phyloP scores from a whole-genome alignment of 2,888 invertebrate species.

The Spatulosminthurus flaviceps region DNA sequence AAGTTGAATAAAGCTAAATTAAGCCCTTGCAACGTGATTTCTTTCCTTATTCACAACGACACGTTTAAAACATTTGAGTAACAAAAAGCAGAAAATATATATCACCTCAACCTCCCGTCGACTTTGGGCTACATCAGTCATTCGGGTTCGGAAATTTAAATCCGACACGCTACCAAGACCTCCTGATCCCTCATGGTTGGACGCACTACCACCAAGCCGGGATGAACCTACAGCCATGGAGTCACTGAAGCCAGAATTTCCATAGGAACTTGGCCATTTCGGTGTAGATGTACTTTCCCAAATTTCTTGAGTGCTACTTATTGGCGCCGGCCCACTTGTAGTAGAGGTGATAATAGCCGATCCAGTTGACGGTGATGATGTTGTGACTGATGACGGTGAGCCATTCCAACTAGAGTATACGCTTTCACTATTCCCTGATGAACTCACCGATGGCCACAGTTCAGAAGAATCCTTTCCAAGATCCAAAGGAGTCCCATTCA shows the following conservation, averaged over 20 bases:
- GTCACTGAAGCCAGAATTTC: conserved; percentile 40
- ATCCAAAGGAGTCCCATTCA: not conserved
- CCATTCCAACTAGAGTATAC: conserved; percentile 37
- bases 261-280: conserved; percentile 57
- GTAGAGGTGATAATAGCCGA: conserved; percentile 40
- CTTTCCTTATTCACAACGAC: too few species aligned
- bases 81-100: too few species aligned
- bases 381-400: conserved; percentile 30
- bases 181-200: conserved; percentile 26
- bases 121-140: conserved; percentile 59
- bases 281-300: conserved; percentile 54
- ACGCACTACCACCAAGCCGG: conserved; percentile 18
- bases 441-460: conserved; percentile 43
- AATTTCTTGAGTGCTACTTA: conserved; percentile 52
- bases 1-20: too few species aligned
- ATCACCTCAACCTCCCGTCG: conserved; percentile 63
- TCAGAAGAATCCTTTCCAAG: conserved; percentile 26
- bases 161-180: conserved; percentile 41
- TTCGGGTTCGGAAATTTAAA: conserved; percentile 42
- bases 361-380: conserved; percentile 27
- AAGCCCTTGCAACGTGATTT: too few species aligned
- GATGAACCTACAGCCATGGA: conserved; percentile 55
- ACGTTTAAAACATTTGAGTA: too few species aligned
- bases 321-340: conserved; percentile 27
- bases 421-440: not conserved